Evolutionary conservation across 2,888 invertebrate genomes (phyloP).

Genomic region (Anoncus sp.): DNA sequence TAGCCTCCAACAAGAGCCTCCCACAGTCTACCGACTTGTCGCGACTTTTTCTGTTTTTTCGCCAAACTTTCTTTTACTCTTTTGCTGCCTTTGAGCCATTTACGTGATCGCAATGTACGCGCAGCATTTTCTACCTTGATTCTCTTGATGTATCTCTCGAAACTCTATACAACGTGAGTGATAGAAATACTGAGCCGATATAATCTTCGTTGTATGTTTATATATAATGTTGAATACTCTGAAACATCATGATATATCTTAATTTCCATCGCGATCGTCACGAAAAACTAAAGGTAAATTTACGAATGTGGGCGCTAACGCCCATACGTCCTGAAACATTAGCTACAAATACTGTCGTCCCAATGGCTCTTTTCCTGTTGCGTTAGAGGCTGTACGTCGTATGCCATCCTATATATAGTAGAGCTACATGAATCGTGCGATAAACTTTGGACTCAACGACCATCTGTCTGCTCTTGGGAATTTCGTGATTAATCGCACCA

Average conservation of each 20-base stretch:
- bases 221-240: background rate
- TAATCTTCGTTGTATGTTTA: background rate
- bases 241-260: constrained; percentile 36
- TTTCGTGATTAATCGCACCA: constrained; percentile 38
- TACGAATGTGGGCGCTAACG: constrained; percentile 3
- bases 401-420: background rate
- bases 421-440: constrained; percentile 37
- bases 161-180: background rate
- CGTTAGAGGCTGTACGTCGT: constrained; percentile 3
- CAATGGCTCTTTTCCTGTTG: constrained; percentile 35
- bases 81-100: constrained; percentile 1
- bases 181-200: background rate
- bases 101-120: background rate
- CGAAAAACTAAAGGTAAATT: constrained; percentile 31
- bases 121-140: background rate
- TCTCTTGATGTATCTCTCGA: background rate
- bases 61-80: constrained; percentile 33
- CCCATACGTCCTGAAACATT: constrained; percentile 53
- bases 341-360: constrained; percentile 18
- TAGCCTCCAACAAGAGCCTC: background rate
- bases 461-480: constrained; percentile 22
- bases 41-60: constrained; percentile 8
- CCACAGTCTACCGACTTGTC: background rate
- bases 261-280: constrained; percentile 30
- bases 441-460: constrained; percentile 33